phyloP scores from a whole-genome alignment of 2,888 invertebrate species.

The Mesorhabditis belari region DNA sequence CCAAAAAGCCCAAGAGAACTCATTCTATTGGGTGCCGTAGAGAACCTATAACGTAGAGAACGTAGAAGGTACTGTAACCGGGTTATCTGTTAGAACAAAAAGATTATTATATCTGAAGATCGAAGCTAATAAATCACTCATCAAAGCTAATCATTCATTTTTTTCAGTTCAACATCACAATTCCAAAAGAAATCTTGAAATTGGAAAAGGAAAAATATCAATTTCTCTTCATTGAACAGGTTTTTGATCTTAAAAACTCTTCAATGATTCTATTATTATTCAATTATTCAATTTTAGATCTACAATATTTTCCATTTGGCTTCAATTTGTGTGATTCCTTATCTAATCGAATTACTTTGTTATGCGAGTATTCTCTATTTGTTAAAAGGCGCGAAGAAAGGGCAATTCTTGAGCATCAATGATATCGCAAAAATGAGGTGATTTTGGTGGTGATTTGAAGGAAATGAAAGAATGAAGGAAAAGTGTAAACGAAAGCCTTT shows the following conservation, averaged over 20 bases:
- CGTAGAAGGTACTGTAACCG: too few relatives aligned
- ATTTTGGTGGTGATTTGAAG: neutral
- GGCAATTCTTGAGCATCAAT: conserved; percentile 8
- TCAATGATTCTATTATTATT: neutral
- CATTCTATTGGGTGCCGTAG: too few relatives aligned
- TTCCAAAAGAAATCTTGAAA: neutral
- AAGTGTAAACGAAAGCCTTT: neutral
- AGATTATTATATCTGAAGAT: too few relatives aligned
- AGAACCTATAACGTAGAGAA: too few relatives aligned
- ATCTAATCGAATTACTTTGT: conserved; percentile 22
- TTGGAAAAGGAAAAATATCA: neutral
- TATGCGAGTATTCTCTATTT: conserved; percentile 30
- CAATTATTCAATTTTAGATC: conserved; percentile 15
- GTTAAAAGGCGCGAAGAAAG: conserved; percentile 21
- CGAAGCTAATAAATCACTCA: too few relatives aligned
- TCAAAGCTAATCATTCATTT: too few relatives aligned
- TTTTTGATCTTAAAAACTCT: neutral
- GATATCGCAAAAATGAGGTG: neutral
- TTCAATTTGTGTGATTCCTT: conserved; percentile 29
- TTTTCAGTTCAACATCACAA: neutral
- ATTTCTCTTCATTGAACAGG: neutral
- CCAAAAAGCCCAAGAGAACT: too few relatives aligned
- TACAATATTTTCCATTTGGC: conserved; percentile 31
- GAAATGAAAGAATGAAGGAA: neutral
- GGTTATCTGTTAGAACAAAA: too few relatives aligned